These are phyloP conservation scores for Entosphenus tridentatus DNA, from an alignment of 2,113 vertebrate species.

Conservation along the genomic window DNA sequence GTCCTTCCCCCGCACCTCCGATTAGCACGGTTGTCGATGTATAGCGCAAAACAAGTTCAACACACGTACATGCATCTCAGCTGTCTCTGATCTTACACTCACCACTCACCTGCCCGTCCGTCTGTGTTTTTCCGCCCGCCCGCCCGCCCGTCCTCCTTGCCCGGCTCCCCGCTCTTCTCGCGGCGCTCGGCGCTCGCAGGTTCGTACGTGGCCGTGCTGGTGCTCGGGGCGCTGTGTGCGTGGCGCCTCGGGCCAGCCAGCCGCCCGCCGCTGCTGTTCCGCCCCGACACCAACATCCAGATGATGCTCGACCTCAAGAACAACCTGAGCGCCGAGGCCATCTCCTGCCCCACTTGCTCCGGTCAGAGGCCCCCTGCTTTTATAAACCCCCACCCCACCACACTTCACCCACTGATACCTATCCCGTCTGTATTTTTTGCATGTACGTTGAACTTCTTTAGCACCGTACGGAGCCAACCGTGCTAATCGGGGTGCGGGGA, in stretches of 20 bases:
- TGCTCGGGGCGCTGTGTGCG: conserved; percentile 55
- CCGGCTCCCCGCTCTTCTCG: too few relatives aligned
- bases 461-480: too few relatives aligned
- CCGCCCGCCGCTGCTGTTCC: conserved; percentile 61
- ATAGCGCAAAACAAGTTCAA: too few relatives aligned
- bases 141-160: too few relatives aligned
- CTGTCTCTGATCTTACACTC: neutral
- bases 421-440: too few relatives aligned
- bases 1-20: too few relatives aligned
- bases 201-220: conserved; percentile 41
- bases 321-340: conserved; percentile 82
- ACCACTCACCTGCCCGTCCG: neutral
- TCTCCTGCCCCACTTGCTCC: conserved; percentile 83
- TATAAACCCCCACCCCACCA: conserved; percentile 6
- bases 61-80: neutral
- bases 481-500: too few relatives aligned
- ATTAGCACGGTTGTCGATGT: too few relatives aligned
- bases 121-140: too few relatives aligned
- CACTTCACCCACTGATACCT: too few relatives aligned
- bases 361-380: conserved; percentile 27
- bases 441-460: too few relatives aligned
- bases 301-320: conserved; percentile 69
- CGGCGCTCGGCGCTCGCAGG: conserved; percentile 21
- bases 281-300: conserved; percentile 78
- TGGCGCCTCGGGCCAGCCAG: conserved; percentile 64